These are phyloP conservation scores for Tragelaphus imberbis DNA, from an alignment of 2,113 vertebrate genomes.

Conservation along the genomic window DNA sequence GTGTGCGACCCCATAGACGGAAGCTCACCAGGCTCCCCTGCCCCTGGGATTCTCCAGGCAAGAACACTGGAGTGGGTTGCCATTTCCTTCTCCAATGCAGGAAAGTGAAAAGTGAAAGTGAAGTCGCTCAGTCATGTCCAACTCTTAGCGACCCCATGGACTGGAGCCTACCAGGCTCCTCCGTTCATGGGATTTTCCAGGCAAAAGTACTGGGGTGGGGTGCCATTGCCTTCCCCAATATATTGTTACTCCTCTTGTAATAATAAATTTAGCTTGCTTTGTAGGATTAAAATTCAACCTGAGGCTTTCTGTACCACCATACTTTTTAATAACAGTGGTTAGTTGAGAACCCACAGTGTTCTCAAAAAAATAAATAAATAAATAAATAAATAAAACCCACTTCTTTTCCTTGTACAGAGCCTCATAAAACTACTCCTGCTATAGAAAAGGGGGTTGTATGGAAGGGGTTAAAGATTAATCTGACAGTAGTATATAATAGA, in stretches of 20 bases:
- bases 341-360: background rate
- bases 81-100: too few relatives aligned
- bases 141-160: too few relatives aligned
- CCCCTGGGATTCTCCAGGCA: too few relatives aligned
- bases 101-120: too few relatives aligned
- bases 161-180: too few relatives aligned
- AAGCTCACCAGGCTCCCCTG: too few relatives aligned
- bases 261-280: conserved; percentile 45
- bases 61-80: too few relatives aligned
- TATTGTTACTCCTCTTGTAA: background rate
- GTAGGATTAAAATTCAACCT: conserved; percentile 30
- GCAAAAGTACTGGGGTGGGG: too few relatives aligned
- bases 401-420: background rate
- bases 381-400: background rate
- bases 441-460: background rate
- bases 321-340: conserved; percentile 21
- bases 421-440: background rate
- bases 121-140: too few relatives aligned
- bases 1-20: too few relatives aligned
- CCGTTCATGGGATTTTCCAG: too few relatives aligned
- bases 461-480: conserved; percentile 12
- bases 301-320: background rate
- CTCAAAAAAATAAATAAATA: background rate
- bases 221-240: too few relatives aligned
- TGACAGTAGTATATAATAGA: background rate